These are phyloP conservation scores for Allochrocebus solatus DNA, from an alignment of 2,797 vertebrate species.

Conservation along the genomic window DNA sequence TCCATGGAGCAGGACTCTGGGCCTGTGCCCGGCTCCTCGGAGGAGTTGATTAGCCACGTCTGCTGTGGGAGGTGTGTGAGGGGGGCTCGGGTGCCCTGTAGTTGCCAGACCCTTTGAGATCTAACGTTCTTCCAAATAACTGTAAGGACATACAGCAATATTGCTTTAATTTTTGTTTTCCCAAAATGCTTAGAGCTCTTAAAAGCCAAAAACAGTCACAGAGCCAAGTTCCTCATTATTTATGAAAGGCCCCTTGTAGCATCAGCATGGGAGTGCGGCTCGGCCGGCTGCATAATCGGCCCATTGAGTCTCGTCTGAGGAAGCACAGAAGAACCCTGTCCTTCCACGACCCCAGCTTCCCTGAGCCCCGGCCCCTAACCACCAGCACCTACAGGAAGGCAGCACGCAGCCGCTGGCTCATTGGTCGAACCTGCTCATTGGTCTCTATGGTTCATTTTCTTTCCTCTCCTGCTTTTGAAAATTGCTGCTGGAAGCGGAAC, in stretches of 20 bases:
- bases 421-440: accelerated
- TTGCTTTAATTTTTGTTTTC: background rate
- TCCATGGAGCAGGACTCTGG: background rate
- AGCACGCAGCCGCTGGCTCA: accelerated
- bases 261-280: accelerated
- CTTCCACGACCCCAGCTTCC: accelerated
- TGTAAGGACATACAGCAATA: accelerated
- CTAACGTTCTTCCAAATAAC: accelerated
- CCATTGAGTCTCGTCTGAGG: background rate
- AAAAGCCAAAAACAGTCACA: background rate
- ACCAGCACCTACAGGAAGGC: background rate
- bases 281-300: background rate
- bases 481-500: background rate
- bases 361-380: background rate
- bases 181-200: background rate
- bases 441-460: accelerated
- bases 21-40: background rate
- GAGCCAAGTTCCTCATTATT: background rate
- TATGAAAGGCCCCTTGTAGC: background rate
- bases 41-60: accelerated
- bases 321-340: background rate
- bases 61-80: accelerated
- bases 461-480: background rate
- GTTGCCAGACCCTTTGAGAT: background rate
- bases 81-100: accelerated